These are phyloP conservation scores for Nematolebias whitei DNA, from an alignment of 2,113 vertebrate genomes.

Conservation along the genomic window DNA sequence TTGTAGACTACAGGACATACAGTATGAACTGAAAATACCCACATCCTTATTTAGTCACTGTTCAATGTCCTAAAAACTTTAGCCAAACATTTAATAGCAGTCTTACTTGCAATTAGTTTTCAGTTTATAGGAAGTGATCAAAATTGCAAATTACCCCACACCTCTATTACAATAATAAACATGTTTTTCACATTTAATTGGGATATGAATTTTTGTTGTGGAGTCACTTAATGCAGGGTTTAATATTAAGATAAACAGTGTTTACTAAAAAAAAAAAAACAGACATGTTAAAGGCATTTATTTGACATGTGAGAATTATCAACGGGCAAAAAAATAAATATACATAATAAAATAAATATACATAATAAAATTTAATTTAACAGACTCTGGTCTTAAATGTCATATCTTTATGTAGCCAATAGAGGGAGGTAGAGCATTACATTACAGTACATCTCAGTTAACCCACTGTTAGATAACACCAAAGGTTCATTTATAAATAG, in stretches of 20 bases:
- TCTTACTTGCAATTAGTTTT: no score
- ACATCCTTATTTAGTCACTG: neutral
- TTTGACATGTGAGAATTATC: no score
- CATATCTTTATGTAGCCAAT: slow-evolving; percentile 12
- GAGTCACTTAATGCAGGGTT: no score
- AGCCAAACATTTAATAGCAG: neutral
- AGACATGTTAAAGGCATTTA: no score
- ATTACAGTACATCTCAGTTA: slow-evolving; percentile 18
- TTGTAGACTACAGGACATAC: slow-evolving; percentile 1
- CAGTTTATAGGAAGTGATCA: neutral
- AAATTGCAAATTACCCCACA: neutral
- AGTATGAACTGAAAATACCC: neutral
- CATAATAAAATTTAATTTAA: neutral
- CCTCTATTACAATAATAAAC: neutral
- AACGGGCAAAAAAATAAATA: neutral
- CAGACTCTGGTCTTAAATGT: neutral
- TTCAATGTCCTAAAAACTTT: neutral
- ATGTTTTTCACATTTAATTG: neutral
- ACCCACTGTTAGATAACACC: slow-evolving; percentile 51
- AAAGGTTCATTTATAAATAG: slow-evolving; percentile 10
- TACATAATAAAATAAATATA: neutral
- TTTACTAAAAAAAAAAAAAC: no score
- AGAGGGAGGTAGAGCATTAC: slow-evolving; percentile 19
- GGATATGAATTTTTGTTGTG: no score
- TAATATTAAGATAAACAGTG: no score